phyloP scores from a whole-genome alignment of 2,113 vertebrate species.

The Siniperca chuatsi region DNA sequence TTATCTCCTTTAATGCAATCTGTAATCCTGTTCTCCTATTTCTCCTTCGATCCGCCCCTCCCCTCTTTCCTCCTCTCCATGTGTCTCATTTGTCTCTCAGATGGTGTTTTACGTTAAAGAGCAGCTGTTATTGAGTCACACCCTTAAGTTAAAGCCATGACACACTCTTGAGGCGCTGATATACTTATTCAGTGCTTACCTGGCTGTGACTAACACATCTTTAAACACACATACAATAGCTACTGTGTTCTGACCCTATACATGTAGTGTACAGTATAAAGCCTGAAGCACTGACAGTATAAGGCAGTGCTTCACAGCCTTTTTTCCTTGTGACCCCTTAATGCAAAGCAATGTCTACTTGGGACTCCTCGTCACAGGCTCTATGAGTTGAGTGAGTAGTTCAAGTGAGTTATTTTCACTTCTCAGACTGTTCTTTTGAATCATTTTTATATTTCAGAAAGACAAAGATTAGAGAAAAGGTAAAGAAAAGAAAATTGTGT shows the following conservation, averaged over 20 bases:
- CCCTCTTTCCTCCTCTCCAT: not conserved
- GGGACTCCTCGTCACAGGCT: not conserved
- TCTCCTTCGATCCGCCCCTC: conserved; percentile 1
- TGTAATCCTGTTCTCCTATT: conserved; percentile 12
- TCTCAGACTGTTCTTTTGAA: not conserved
- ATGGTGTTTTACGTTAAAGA: conserved; percentile 50
- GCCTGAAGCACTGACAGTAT: not conserved
- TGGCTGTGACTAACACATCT: conserved; percentile 19
- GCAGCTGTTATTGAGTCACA: conserved; percentile 68
- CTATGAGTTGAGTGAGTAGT: not conserved
- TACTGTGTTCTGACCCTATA: conserved; percentile 7
- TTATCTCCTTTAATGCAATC: conserved; percentile 30
- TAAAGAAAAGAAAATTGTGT: too few relatives aligned
- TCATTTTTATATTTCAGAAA: not conserved
- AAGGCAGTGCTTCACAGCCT: not conserved
- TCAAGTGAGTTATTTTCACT: not conserved
- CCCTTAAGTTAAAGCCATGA: conserved; percentile 45
- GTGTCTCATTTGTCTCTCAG: conserved; percentile 39
- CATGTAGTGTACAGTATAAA: not conserved
- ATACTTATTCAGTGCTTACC: conserved; percentile 51
- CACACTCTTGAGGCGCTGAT: conserved; percentile 35
- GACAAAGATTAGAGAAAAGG: too few relatives aligned
- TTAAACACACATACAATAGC: conserved; percentile 28
- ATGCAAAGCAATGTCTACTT: not conserved
- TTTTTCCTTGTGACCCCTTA: not conserved